These are phyloP conservation scores for Cordilura impudica DNA, from an alignment of 2,888 invertebrate genomes.

Conservation along the genomic window DNA sequence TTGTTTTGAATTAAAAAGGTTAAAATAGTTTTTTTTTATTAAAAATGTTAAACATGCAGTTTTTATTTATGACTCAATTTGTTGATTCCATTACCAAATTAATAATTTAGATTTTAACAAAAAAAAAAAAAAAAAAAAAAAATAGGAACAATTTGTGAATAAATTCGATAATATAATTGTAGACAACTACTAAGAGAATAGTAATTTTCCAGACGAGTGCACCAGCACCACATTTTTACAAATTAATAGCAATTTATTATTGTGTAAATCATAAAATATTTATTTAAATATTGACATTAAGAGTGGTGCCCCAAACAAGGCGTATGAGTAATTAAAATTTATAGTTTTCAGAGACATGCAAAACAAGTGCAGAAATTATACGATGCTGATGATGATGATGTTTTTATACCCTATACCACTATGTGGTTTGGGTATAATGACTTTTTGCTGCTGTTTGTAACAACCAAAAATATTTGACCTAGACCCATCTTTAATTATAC, in stretches of 20 bases:
- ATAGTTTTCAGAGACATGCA: not conserved
- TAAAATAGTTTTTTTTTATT: no score
- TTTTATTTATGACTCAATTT: no score
- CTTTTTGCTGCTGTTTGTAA: no score
- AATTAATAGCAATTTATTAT: slow-evolving; percentile 34
- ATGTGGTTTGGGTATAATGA: no score
- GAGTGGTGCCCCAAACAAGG: slow-evolving; percentile 17
- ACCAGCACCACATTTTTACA: slow-evolving; percentile 2
- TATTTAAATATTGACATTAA: slow-evolving; percentile 27
- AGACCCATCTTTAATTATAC: no score
- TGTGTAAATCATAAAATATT: slow-evolving; percentile 26
- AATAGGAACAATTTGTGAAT: not conserved
- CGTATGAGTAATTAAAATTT: slow-evolving; percentile 38
- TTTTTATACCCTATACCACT: no score
- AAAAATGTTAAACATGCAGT: no score
- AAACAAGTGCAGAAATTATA: not conserved
- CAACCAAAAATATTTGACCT: no score
- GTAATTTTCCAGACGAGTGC: not conserved
- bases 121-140: no score
- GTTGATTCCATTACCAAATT: not conserved
- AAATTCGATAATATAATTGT: not conserved
- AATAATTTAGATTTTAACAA: no score
- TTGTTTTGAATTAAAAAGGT: no score
- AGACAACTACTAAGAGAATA: not conserved
- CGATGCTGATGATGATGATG: no score